Conservation (phyloP, 1,140 invertebrate genomes). For the Drosophila leontia region DNA sequence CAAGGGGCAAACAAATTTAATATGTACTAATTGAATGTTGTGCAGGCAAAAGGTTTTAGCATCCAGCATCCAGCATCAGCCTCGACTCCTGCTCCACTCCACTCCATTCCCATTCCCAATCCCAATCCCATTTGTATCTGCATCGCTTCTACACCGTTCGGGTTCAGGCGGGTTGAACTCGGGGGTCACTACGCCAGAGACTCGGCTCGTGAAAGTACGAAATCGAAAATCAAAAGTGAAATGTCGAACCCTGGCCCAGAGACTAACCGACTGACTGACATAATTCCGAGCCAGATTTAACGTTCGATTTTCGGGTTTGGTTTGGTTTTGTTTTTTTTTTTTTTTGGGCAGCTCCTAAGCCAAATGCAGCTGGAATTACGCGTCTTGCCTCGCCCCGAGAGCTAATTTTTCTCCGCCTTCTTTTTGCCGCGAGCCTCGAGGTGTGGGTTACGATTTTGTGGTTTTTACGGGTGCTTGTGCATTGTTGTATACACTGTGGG, state of each 20-base stretch:
- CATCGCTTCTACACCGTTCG: constrained; percentile 50
- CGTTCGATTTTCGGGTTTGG: constrained; percentile 2
- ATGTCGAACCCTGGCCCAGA: constrained; percentile 47
- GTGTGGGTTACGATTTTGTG: constrained; percentile 64
- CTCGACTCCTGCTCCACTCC: constrained; percentile 9
- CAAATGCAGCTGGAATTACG: constrained; percentile 60
- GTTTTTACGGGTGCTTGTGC: constrained; percentile 39
- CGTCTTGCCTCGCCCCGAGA: constrained; percentile 27
- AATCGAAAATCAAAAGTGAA: constrained; percentile 77
- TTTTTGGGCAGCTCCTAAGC: constrained; percentile 18
- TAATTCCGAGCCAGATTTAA: constrained; percentile 27
- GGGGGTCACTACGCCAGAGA: constrained; percentile 51
- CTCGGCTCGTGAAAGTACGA: constrained; percentile 66
- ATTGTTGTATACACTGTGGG: constrained; percentile 2
- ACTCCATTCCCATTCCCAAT: constrained; percentile 8
- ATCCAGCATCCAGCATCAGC: constrained; percentile 10
- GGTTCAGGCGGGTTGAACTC: constrained; percentile 58
- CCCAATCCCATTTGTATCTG: constrained; percentile 46
- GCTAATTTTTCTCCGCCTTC: constrained; percentile 35
- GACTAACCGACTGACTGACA: constrained; percentile 52
- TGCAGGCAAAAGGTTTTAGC: constrained; percentile 47
- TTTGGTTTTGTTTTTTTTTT: too few species aligned
- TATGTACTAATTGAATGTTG: constrained; percentile 78
- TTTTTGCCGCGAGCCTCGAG: constrained; percentile 46
- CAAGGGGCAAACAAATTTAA: constrained; percentile 66